phyloP scores from a whole-genome alignment of 2,113 vertebrate species.

The Antechinus flavipes region DNA sequence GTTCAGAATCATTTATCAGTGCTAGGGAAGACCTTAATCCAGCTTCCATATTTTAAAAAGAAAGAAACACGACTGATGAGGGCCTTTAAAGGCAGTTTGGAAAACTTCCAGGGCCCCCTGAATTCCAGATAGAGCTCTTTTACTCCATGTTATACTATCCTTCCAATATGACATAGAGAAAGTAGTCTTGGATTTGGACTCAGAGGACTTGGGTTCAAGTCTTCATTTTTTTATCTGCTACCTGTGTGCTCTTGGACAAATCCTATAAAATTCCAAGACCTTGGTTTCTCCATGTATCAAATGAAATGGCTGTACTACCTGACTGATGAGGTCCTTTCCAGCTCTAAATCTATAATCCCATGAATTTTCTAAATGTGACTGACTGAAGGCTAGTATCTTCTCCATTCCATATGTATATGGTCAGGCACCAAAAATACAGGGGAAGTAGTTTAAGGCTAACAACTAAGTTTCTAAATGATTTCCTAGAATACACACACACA shows the following conservation, averaged over 20 bases:
- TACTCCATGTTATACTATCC: background rate
- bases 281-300: background rate
- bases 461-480: background rate
- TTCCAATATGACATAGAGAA: background rate
- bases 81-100: background rate
- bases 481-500: background rate
- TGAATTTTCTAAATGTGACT: background rate
- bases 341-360: background rate
- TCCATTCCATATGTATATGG: background rate
- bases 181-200: background rate
- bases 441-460: background rate
- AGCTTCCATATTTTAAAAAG: background rate
- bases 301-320: background rate
- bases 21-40: background rate
- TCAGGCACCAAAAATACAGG: background rate
- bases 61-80: background rate
- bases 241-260: too few relatives aligned
- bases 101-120: background rate
- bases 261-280: background rate
- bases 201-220: background rate
- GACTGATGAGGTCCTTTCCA: background rate
- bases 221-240: background rate
- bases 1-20: slow-evolving; percentile 3
- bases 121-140: background rate
- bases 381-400: background rate